Evolutionary conservation across 2,797 vertebrate genomes (phyloP), one percentile per base, ranked within the genome.

Genomic region (Gambusia yucatana): DNA sequence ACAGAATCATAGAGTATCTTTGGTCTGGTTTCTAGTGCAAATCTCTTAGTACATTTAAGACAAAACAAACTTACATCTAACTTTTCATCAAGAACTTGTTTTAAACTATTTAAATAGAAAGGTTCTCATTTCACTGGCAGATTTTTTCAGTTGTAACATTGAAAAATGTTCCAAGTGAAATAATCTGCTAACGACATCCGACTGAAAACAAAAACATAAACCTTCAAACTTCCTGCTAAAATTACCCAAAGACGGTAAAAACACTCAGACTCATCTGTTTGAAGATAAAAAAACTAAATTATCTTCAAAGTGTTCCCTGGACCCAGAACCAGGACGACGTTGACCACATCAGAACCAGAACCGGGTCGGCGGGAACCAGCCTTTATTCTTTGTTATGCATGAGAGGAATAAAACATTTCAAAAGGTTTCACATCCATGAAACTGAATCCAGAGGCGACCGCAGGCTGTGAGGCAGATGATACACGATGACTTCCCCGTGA

Each of bases 361-460:
- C 20, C 20, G 20, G 39, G 67, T 44, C 16, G 81, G 22, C 63
- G 55, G n/a, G 73, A 78, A 82, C 84, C 47, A 6, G 5, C 17
- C 47, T 48, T 48, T 13, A 87, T n/a, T 78, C 65, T 87, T 74
- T 75, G 90, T 87, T 84, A 93, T 93, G 72, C 8, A 91, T 86
- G 90, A 90, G 70, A 0, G 87, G 88, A 88, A 89, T 86, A 84
- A 82, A 1, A 39, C 63, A 36, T 63, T 69, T 90, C 80, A 79
- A 81, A 28, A n/a, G 25, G n/a, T 59, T 30, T 28, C 10, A 82
- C 36, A 77, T 79, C 73, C 74, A 63, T 16, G 86, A 91, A 87
- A 91, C 80, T 73, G 83, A 91, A 92, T 77, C 85, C 86, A 85
- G 81, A 84, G 74, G 67, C 65, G 63, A 67, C 36, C 22, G 36